Conservation (phyloP, 1,140 invertebrate species). For the Drosophila pectinifera region DNA sequence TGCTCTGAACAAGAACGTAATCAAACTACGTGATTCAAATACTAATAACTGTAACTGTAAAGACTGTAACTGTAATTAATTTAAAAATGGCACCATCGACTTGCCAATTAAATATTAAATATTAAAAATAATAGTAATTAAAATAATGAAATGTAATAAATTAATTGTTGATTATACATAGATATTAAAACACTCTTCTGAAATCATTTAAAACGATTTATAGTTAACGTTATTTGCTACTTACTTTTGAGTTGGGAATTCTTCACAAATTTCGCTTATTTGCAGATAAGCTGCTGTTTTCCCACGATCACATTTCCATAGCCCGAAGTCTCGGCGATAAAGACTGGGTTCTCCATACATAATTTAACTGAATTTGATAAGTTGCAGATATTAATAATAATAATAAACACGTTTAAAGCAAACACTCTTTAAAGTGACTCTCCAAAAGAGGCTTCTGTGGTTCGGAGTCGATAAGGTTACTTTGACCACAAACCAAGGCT, state of each 20-base stretch:
- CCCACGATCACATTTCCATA: constrained; percentile 21
- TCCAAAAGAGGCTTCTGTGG: constrained; percentile 2
- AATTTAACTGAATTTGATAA: constrained; percentile 10
- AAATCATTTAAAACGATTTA: no score
- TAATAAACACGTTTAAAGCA: constrained; percentile 16
- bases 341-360: neutral
- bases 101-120: no score
- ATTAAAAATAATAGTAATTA: no score
- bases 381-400: constrained; percentile 7
- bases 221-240: no score
- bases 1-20: no score
- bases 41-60: no score
- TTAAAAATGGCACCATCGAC: no score
- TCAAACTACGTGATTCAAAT: no score
- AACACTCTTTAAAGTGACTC: constrained; percentile 3
- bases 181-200: no score
- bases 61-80: no score
- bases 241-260: neutral
- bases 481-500: constrained; percentile 10
- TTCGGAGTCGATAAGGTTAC: neutral
- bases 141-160: no score
- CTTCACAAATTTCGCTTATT: neutral
- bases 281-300: constrained; percentile 12
- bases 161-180: no score
- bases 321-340: constrained; percentile 4